These are phyloP conservation scores for Philopedon plagiatum DNA, from an alignment of 2,888 invertebrate species.

Conservation along the genomic window DNA sequence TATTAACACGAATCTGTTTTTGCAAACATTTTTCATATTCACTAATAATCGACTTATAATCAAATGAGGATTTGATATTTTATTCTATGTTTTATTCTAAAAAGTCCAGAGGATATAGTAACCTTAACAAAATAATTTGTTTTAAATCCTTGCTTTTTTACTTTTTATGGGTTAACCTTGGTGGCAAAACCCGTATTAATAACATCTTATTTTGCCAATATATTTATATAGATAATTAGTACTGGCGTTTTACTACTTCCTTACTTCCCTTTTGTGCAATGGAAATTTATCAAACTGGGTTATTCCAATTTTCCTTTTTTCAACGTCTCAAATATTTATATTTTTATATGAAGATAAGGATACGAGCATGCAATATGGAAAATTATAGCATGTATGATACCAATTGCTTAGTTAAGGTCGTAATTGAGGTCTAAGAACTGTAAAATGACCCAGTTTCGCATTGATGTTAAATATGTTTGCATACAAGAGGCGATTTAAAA, in stretches of 20 bases:
- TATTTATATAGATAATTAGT: background rate
- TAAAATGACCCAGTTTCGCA: constrained; percentile 41
- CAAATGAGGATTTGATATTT: too few relatives aligned
- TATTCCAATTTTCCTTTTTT: background rate
- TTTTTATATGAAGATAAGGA: background rate
- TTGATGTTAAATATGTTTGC: constrained; percentile 29
- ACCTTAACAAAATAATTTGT: constrained; percentile 7
- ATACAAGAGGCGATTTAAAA: constrained; percentile 43
- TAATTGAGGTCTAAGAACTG: constrained; percentile 45
- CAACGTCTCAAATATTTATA: background rate
- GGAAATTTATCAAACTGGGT: background rate
- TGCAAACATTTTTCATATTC: too few relatives aligned
- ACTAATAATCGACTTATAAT: too few relatives aligned
- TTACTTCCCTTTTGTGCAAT: too few relatives aligned
- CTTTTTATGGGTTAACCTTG: background rate
- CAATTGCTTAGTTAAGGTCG: constrained; percentile 30
- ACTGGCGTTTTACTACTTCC: too few relatives aligned
- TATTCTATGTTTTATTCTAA: too few relatives aligned
- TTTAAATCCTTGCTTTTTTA: constrained; percentile 9
- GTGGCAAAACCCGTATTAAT: background rate
- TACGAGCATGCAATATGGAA: background rate
- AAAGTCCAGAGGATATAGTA: background rate
- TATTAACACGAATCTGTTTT: too few relatives aligned
- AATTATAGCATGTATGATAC: background rate
- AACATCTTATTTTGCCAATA: background rate